Evolutionary conservation across 2,888 invertebrate species (phyloP).

Genomic region (Lepidocyrtinus sp.): DNA sequence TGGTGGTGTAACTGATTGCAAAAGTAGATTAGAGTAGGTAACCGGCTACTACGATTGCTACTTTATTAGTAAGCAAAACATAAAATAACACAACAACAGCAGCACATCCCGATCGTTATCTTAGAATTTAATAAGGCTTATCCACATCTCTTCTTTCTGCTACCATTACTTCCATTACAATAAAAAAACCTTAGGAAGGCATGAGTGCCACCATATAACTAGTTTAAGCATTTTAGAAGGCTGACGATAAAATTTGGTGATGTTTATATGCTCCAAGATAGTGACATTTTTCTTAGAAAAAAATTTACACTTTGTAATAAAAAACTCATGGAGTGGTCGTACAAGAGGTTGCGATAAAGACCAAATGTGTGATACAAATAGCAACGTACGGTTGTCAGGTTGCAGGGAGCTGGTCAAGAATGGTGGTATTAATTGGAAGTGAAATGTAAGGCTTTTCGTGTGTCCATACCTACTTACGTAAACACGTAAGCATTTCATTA

Average conservation of each 20-base stretch:
- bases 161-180: slow-evolving; percentile 24
- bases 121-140: slow-evolving; percentile 55
- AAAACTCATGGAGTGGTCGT: neutral
- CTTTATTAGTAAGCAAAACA: slow-evolving; percentile 17
- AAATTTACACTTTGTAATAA: slow-evolving; percentile 9
- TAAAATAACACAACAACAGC: slow-evolving; percentile 24
- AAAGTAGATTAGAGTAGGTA: slow-evolving; percentile 36
- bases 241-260: neutral
- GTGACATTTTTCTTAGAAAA: slow-evolving; percentile 38
- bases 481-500: neutral
- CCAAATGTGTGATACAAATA: slow-evolving; percentile 5
- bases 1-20: slow-evolving; percentile 40
- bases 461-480: neutral
- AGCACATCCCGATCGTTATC: slow-evolving; percentile 40
- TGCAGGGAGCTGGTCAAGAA: slow-evolving; percentile 6
- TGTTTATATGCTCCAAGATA: neutral
- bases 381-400: slow-evolving; percentile 1
- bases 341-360: neutral
- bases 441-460: no score
- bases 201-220: neutral
- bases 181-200: neutral
- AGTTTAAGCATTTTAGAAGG: neutral
- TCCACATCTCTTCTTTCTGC: slow-evolving; percentile 43
- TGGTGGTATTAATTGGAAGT: neutral
- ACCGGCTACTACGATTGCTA: slow-evolving; percentile 26